phyloP scores from a whole-genome alignment of 2,888 invertebrate genomes.

The Aleiodes alternator region DNA sequence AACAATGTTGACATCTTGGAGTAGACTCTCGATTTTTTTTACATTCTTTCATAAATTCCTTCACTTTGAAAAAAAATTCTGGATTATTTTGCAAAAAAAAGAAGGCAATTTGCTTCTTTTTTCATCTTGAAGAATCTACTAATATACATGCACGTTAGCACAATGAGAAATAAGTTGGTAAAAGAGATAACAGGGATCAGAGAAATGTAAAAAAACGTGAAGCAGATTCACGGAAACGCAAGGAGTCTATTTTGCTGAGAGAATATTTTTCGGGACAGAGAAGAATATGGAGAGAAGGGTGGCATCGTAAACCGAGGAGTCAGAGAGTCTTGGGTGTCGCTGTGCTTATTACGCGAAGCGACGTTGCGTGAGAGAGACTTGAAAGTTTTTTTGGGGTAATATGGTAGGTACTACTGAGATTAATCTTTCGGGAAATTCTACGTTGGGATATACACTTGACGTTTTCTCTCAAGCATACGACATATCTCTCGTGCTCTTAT shows the following conservation, averaged over 20 bases:
- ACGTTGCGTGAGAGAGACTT: slow-evolving; percentile 56
- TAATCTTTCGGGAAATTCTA: slow-evolving; percentile 37
- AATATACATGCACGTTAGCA: not conserved
- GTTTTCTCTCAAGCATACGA: slow-evolving; percentile 15
- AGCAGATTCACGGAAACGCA: not conserved
- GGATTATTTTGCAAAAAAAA: too few species aligned
- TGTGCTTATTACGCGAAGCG: slow-evolving; percentile 57
- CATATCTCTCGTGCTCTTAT: slow-evolving; percentile 23
- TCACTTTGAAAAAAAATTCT: not conserved
- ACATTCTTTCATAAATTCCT: not conserved
- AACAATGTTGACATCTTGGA: too few species aligned
- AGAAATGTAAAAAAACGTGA: not conserved
- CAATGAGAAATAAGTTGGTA: not conserved
- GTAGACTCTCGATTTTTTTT: too few species aligned
- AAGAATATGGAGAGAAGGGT: slow-evolving; percentile 38
- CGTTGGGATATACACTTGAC: slow-evolving; percentile 28
- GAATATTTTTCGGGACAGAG: slow-evolving; percentile 44
- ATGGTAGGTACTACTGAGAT: slow-evolving; percentile 39
- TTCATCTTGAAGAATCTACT: not conserved
- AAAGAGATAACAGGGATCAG: not conserved
- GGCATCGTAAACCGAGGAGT: slow-evolving; percentile 39
- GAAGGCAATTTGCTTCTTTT: not conserved
- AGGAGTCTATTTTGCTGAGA: slow-evolving; percentile 19
- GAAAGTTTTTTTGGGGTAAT: slow-evolving; percentile 38
- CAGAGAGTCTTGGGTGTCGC: slow-evolving; percentile 45